These are phyloP conservation scores for Helostoma temminkii DNA, from an alignment of 2,797 vertebrate species.

Conservation along the genomic window DNA sequence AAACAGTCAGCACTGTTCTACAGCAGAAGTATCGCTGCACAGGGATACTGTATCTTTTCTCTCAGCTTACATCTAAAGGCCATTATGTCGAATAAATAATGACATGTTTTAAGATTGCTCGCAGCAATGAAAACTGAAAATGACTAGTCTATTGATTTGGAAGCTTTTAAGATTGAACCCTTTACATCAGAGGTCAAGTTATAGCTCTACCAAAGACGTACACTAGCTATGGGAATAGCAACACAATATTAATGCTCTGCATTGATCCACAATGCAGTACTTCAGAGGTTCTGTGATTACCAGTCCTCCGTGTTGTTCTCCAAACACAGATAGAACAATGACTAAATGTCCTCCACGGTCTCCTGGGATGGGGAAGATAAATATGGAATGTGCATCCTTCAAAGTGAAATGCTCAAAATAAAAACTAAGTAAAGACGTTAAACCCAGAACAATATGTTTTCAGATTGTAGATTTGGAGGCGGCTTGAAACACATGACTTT, in stretches of 20 bases:
- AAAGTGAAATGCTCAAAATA: slow-evolving; percentile 44
- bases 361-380: slow-evolving; percentile 43
- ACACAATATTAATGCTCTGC: slow-evolving; percentile 49
- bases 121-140: slow-evolving; percentile 42
- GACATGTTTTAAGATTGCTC: slow-evolving; percentile 26
- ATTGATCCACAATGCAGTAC: slow-evolving; percentile 62
- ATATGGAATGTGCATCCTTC: slow-evolving; percentile 23
- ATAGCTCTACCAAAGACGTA: slow-evolving; percentile 32
- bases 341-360: slow-evolving; percentile 39
- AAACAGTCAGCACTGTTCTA: not conserved
- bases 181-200: slow-evolving; percentile 53
- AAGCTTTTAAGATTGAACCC: slow-evolving; percentile 25
- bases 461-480: slow-evolving; percentile 19
- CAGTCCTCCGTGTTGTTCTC: slow-evolving; percentile 24
- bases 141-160: slow-evolving; percentile 57
- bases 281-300: slow-evolving; percentile 34
- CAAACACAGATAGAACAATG: slow-evolving; percentile 43
- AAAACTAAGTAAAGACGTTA: slow-evolving; percentile 27
- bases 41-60: slow-evolving; percentile 6
- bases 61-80: slow-evolving; percentile 27
- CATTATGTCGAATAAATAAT: slow-evolving; percentile 51
- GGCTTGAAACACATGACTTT: not conserved
- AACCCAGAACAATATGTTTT: slow-evolving; percentile 46
- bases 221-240: slow-evolving; percentile 34
- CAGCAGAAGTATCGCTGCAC: slow-evolving; percentile 1